These are phyloP conservation scores for Halichondria panicea DNA, from an alignment of 37 sponge, comb jelly and placozoan species.

Conservation along the genomic window DNA sequence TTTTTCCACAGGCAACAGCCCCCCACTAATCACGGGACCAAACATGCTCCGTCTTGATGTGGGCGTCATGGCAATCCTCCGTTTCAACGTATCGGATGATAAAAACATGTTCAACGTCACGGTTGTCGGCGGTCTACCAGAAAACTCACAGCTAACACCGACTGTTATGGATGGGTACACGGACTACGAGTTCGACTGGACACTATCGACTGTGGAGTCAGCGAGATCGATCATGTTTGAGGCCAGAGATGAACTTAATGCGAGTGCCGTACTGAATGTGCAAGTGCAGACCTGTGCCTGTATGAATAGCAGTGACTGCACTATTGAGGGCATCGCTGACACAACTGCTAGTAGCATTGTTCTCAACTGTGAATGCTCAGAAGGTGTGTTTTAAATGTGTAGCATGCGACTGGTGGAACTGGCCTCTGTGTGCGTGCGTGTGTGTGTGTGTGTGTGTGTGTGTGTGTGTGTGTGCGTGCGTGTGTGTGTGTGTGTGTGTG, in stretches of 20 bases:
- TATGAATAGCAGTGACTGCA: constrained; percentile 56
- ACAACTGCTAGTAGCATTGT: constrained; percentile 2
- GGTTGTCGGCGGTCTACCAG: constrained; percentile 10
- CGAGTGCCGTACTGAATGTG: constrained; percentile 11
- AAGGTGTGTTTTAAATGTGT: no score
- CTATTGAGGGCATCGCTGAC: constrained; percentile 31
- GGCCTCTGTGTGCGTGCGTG: no score
- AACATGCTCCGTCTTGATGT: constrained; percentile 13
- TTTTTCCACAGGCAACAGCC: constrained; percentile 41
- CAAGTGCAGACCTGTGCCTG: constrained; percentile 56
- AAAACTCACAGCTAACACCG: not conserved
- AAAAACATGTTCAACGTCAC: constrained; percentile 1
- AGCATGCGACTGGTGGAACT: no score
- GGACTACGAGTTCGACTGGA: constrained; percentile 30
- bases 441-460: no score
- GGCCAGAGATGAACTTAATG: constrained; percentile 39
- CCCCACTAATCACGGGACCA: constrained; percentile 54
- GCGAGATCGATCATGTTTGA: constrained; percentile 5
- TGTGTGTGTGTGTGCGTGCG: no score
- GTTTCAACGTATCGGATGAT: constrained; percentile 40
- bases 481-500: no score
- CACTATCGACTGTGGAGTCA: not conserved
- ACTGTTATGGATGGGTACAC: not conserved
- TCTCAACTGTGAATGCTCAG: constrained; percentile 44
- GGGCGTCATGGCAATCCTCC: constrained; percentile 4